Evolutionary conservation across 2,113 vertebrate genomes (phyloP).

Genomic region (Channa argus): DNA sequence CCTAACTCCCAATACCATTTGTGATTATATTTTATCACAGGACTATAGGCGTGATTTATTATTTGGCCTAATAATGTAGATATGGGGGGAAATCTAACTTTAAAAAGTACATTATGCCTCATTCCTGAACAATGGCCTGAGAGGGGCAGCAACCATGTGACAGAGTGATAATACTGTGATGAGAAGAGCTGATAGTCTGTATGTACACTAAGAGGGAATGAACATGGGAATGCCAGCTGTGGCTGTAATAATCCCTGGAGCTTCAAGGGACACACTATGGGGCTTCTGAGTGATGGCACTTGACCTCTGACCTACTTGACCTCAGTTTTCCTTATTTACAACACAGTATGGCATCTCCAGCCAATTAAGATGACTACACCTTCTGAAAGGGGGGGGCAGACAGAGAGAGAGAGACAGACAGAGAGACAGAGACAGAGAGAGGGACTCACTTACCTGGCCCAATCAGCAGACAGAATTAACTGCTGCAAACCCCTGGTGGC

Average conservation of each 20-base stretch:
- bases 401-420: slow-evolving; percentile 29
- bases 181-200: slow-evolving; percentile 14
- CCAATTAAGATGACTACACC: slow-evolving; percentile 83
- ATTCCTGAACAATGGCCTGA: slow-evolving; percentile 15
- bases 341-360: slow-evolving; percentile 67
- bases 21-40: slow-evolving; percentile 26
- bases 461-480: slow-evolving; percentile 78
- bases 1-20: slow-evolving; percentile 1
- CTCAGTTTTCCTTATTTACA: slow-evolving; percentile 79
- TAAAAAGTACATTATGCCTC: too few species aligned
- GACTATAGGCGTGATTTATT: slow-evolving; percentile 17
- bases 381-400: slow-evolving; percentile 11
- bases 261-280: slow-evolving; percentile 36
- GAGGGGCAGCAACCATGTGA: slow-evolving; percentile 29
- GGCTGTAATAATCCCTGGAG: slow-evolving; percentile 58
- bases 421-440: slow-evolving; percentile 16
- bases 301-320: slow-evolving; percentile 74
- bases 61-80: slow-evolving; percentile 33
- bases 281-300: slow-evolving; percentile 44
- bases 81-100: background rate
- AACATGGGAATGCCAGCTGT: slow-evolving; percentile 48
- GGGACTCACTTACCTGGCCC: slow-evolving; percentile 72
- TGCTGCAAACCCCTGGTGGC: slow-evolving; percentile 76
- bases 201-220: slow-evolving; percentile 18
- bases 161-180: slow-evolving; percentile 37